Evolutionary conservation across 2,113 vertebrate genomes (phyloP).

Genomic region (Atractosteus spatula): DNA sequence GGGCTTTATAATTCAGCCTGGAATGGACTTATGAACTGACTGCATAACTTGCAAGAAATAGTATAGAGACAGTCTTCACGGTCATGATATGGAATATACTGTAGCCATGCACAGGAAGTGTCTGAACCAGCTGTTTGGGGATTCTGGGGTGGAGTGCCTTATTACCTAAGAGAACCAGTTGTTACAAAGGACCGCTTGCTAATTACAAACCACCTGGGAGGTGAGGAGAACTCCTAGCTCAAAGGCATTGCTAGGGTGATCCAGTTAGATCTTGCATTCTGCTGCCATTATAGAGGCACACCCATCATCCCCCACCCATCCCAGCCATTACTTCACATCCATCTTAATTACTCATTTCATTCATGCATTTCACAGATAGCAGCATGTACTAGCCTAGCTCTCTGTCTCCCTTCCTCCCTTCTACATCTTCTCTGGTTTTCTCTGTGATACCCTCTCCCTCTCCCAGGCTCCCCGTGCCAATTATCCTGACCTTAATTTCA

Average conservation of each 20-base stretch:
- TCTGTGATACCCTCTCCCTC: constrained; percentile 32
- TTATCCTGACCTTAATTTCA: constrained; percentile 7
- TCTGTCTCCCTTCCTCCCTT: constrained; percentile 27
- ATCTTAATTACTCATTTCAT: constrained; percentile 14
- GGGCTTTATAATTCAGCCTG: too few relatives aligned
- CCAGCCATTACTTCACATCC: constrained; percentile 1
- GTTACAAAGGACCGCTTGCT: too few relatives aligned
- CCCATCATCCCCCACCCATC: neutral
- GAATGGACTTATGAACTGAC: too few relatives aligned
- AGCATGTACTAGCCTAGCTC: constrained; percentile 24
- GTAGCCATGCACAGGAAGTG: too few relatives aligned
- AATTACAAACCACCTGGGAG: too few relatives aligned
- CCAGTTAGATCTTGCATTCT: constrained; percentile 4
- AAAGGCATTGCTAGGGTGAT: neutral
- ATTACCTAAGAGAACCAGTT: too few relatives aligned
- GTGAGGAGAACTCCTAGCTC: neutral
- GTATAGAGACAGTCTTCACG: too few relatives aligned
- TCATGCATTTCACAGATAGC: neutral
- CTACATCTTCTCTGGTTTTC: constrained; percentile 48
- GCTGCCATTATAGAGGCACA: neutral
- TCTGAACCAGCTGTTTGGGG: too few relatives aligned
- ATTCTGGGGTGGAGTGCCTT: too few relatives aligned
- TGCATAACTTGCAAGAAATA: too few relatives aligned
- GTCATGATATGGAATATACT: too few relatives aligned
- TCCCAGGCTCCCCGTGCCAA: neutral